A percentile compares a stretch with the other conserved stretches of the same genome.
phyloP scores from a whole-genome alignment of 2,888 invertebrate species.

The Eristalis arbustorum region DNA sequence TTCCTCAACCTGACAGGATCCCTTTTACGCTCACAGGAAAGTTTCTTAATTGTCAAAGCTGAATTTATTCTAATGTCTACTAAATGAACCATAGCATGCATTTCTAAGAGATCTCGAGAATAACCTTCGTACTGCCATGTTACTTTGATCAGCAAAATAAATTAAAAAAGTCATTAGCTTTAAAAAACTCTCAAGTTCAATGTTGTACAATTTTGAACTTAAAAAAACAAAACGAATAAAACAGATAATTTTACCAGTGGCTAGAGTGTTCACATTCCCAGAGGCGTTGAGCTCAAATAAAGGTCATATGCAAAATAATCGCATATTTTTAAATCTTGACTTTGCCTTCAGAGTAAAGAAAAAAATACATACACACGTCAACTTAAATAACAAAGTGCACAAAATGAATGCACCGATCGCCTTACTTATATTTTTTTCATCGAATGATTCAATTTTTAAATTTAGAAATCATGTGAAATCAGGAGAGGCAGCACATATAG shows the following conservation, averaged over 20 bases:
- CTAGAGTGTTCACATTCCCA: neutral
- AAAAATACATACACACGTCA: neutral
- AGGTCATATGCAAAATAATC: neutral
- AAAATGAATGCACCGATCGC: slow-evolving; percentile 1
- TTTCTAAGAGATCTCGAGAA: too few relatives aligned
- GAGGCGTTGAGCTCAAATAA: neutral
- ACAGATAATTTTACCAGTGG: neutral
- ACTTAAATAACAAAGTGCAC: neutral
- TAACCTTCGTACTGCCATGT: too few relatives aligned
- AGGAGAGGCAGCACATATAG: neutral
- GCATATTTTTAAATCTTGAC: neutral
- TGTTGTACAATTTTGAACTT: too few relatives aligned
- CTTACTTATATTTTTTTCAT: neutral
- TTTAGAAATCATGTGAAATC: neutral
- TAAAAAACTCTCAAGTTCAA: too few relatives aligned
- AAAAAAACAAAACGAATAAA: neutral
- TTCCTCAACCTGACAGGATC: too few relatives aligned
- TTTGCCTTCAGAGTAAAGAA: neutral
- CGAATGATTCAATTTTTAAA: slow-evolving; percentile 27
- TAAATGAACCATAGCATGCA: too few relatives aligned
- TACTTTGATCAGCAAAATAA: too few relatives aligned
- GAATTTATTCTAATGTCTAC: too few relatives aligned
- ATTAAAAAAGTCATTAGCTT: too few relatives aligned
- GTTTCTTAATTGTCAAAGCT: too few relatives aligned
- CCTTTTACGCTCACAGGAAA: too few relatives aligned